Base-by-base conservation (phyloP, 1,140 invertebrate genomes). In the Heterodera carotae region DNA sequence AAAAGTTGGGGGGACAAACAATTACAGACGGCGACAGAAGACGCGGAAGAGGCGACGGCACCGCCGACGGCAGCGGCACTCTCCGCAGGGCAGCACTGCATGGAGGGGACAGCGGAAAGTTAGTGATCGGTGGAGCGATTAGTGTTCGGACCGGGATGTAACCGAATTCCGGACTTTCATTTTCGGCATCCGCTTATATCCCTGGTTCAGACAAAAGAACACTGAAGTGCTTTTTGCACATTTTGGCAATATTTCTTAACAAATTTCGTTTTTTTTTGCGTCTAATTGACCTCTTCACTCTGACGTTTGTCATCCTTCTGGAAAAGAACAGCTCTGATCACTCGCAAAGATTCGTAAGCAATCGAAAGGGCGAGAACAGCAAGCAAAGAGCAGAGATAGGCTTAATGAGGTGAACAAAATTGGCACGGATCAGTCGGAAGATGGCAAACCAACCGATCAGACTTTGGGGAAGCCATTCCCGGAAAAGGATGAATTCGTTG, bases 401-500 rank as follows among this genome's bases (percentile, higher is more conserved):
- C 72, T 74, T 15, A 74, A 74, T 29, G 64, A 22, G 10, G 39
- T 10, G 27, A 29, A 31, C 34, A 8, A 27, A 72, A 25, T 43
- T 60, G 39, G 10, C 25, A 29, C 27, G 33, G n/a, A n/a, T n/a
- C n/a, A 74, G 18, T 12, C n/a, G 6, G 62, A 12, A 66, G 29
- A 29, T 4, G 62, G 62, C 29, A 75, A 66, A 43, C 36, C 43
- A 56, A 85, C 83, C 82, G 15, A 71, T 59, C 22, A 76, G 48
- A 29, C 60, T 76, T 3, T 69, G 48, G 27, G 83, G 80, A 56
- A 76, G 66, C 84, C 84, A 83, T 78, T 79, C 68, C 10, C 77
- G 33, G 67, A 84, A 79, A 10, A 84, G 60, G 64, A 84, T 79
- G 25, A 62, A 74, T 43, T 84, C 83, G 34, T 78, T 69, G 15